phyloP scores from a whole-genome alignment of 2,797 vertebrate species.

The Dipus sagitta region DNA sequence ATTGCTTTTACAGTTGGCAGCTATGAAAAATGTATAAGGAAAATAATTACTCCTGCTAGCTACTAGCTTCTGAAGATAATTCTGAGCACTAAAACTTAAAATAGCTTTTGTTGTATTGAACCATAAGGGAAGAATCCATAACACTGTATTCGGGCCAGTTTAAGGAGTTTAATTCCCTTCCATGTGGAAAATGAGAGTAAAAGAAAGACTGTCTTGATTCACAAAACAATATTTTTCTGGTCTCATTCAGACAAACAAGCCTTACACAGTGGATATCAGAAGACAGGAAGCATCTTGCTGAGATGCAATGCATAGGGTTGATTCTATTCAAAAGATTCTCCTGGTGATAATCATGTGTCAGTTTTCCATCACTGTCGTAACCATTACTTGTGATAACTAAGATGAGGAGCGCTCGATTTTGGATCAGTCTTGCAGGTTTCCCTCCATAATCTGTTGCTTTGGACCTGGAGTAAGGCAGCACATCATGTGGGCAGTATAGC shows the following conservation, averaged over 20 bases:
- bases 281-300: background rate
- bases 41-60: background rate
- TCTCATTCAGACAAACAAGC: background rate
- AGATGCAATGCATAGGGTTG: background rate
- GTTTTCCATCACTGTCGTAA: background rate
- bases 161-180: background rate
- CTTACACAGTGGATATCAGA: background rate
- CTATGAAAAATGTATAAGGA: background rate
- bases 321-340: background rate
- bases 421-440: background rate
- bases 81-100: constrained; percentile 12
- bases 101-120: background rate
- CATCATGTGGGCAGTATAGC: background rate
- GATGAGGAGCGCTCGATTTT: background rate
- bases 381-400: background rate
- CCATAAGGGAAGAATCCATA: background rate
- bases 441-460: background rate
- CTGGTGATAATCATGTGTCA: background rate
- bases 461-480: background rate
- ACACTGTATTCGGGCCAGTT: background rate
- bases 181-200: constrained; percentile 26
- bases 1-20: no score
- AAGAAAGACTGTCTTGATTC: background rate
- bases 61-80: background rate
- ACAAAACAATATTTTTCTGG: background rate